Percentiles rank a stretch among this genome's conserved stretches.
phyloP scores from a whole-genome alignment of 2,113 vertebrate genomes.

The Dicaeum eximium region DNA sequence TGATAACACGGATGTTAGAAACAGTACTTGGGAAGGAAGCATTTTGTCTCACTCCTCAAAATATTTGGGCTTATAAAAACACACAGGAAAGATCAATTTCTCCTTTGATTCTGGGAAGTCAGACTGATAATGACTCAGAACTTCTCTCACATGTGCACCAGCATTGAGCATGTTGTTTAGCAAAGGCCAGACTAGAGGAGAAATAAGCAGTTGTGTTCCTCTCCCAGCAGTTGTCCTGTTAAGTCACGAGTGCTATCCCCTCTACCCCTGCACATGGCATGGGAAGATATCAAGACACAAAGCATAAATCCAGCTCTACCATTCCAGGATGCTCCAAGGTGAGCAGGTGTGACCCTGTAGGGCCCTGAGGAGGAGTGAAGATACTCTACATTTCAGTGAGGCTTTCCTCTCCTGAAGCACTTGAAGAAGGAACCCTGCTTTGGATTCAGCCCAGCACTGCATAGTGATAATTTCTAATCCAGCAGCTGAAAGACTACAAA shows the following conservation, averaged over 20 bases:
- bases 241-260: no score
- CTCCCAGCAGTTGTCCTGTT: not conserved
- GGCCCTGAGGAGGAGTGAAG: not conserved
- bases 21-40: not conserved
- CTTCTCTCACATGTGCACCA: not conserved
- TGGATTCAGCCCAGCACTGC: not conserved
- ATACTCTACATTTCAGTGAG: accelerated
- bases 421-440: not conserved
- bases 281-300: not conserved
- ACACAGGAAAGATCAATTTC: not conserved
- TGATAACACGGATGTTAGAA: not conserved
- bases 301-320: not conserved
- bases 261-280: not conserved
- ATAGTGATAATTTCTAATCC: constrained; percentile 42
- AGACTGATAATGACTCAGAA: not conserved
- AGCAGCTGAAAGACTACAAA: constrained; percentile 35
- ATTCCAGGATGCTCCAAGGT: not conserved
- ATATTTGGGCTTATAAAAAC: not conserved
- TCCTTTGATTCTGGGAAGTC: not conserved
- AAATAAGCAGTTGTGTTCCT: not conserved
- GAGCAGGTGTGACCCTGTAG: not conserved
- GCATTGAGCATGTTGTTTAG: not conserved
- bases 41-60: not conserved
- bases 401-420: not conserved
- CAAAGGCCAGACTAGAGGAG: not conserved